Percentiles rank a stretch among this genome's conserved stretches.
phyloP scores from a whole-genome alignment of 2,113 vertebrate genomes.

The Craseonycteris thonglongyai region DNA sequence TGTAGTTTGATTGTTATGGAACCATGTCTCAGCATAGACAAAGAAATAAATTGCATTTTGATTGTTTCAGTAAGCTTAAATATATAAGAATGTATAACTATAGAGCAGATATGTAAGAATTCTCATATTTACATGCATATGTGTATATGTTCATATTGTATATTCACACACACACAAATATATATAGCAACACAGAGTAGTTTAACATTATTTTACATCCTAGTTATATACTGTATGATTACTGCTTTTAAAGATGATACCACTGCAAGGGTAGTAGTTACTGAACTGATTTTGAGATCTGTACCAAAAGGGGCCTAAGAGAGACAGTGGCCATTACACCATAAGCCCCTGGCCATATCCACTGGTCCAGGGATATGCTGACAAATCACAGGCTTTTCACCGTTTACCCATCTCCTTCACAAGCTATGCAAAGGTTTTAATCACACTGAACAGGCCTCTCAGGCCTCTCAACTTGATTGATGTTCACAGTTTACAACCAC shows the following conservation, averaged over 20 bases:
- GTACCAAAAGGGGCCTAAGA: neutral
- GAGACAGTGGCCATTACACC: neutral
- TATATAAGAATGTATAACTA: neutral
- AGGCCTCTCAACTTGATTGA: neutral
- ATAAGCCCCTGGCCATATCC: neutral
- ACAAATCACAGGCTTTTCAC: neutral
- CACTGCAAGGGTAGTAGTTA: neutral
- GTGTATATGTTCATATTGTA: neutral
- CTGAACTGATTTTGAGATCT: neutral
- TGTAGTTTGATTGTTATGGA: neutral
- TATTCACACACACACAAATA: neutral
- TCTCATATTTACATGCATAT: neutral
- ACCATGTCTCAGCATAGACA: neutral
- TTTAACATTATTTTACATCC: neutral
- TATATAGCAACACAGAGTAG: neutral
- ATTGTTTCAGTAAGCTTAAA: neutral
- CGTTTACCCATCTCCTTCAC: neutral
- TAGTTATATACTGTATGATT: neutral
- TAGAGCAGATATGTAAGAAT: neutral
- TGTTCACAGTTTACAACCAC: neutral
- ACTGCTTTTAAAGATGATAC: neutral
- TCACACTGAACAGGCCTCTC: neutral
- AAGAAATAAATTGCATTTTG: neutral
- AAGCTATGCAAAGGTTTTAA: neutral
- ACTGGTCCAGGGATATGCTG: neutral